Evolutionary conservation across 2,888 invertebrate species (phyloP), one percentile per base, ranked within the genome.

Genomic region (Lysandra coridon): DNA sequence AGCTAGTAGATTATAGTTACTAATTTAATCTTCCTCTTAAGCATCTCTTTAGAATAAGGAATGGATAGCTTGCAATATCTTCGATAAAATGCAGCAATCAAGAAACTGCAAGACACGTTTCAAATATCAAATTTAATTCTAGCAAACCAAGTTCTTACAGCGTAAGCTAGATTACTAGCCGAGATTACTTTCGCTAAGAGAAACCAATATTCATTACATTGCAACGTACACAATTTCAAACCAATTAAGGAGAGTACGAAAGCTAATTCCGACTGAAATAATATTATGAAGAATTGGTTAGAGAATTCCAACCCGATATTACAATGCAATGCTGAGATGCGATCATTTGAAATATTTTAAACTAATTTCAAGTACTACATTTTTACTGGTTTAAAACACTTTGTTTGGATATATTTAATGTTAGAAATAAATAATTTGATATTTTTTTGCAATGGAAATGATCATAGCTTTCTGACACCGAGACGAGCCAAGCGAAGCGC

Each of bases 141-240:
- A 33, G 33, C 33, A 37, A 69, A 37, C 33, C 33, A 69, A 69
- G 69, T 69, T 69, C 17, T 14, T 69, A 64, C 64, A 30, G 30
- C 14, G 6, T 30, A 69, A 69, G 12, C 64, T 30, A n/a, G n/a
- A n/a, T n/a, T n/a, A n/a, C n/a, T n/a, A 10, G 2, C 69, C 33
- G 33, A 37, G 69, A 37, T 33, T 69, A 69, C 69, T 69, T 69
- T 69, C 14, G 33, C 69, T 69, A 69, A 69, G 69, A 69, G 69
- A 69, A 69, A 69, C 69, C 69, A 69, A 37, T 69, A 69, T 69
- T 69, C 69, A 69, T 69, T 69, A 33, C 69, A 69, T 69, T 69
- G 33, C 69, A 69, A 69, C 69, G 69, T 69, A 69, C 69, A 69
- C 69, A 69, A 69, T 37, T 69, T 37, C 69, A 69, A 69, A 69